phyloP scores from a whole-genome alignment of 1,140 invertebrate species.

The Aphaenogaster floridana region DNA sequence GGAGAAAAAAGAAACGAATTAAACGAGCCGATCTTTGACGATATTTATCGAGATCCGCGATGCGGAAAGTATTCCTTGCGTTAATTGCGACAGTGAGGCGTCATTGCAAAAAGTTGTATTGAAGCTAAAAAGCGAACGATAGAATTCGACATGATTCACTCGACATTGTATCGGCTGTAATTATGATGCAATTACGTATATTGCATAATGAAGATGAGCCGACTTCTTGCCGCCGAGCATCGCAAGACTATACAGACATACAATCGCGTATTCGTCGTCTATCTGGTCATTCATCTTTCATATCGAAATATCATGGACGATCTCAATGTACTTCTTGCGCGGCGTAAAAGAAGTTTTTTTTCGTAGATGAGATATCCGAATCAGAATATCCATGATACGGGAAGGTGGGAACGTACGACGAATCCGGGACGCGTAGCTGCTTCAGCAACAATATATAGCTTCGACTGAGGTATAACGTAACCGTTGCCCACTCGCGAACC shows the following conservation, averaged over 20 bases:
- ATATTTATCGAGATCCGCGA: conserved; percentile 13
- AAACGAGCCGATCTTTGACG: neutral
- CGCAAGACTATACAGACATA: conserved; percentile 19
- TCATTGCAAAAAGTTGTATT: neutral
- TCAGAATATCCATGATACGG: no score
- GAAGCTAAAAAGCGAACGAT: neutral
- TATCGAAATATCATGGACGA: neutral
- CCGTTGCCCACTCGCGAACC: conserved; percentile 2
- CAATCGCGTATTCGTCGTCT: neutral
- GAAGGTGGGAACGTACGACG: neutral
- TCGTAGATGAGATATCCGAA: neutral
- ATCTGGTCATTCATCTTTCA: neutral
- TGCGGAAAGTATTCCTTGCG: neutral
- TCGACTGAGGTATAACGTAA: neutral
- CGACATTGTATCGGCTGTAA: conserved; percentile 25
- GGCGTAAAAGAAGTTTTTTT: neutral
- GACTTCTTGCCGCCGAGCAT: conserved; percentile 9
- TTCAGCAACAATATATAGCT: neutral
- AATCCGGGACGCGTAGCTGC: neutral
- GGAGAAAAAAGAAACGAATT: conserved; percentile 16
- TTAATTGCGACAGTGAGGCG: neutral
- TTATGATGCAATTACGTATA: conserved; percentile 38
- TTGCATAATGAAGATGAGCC: conserved; percentile 26
- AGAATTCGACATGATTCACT: conserved; percentile 44
- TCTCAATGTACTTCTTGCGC: neutral